Evolutionary conservation across 1,140 invertebrate species (phyloP).

Genomic region (Dendrolimus kikuchii): DNA sequence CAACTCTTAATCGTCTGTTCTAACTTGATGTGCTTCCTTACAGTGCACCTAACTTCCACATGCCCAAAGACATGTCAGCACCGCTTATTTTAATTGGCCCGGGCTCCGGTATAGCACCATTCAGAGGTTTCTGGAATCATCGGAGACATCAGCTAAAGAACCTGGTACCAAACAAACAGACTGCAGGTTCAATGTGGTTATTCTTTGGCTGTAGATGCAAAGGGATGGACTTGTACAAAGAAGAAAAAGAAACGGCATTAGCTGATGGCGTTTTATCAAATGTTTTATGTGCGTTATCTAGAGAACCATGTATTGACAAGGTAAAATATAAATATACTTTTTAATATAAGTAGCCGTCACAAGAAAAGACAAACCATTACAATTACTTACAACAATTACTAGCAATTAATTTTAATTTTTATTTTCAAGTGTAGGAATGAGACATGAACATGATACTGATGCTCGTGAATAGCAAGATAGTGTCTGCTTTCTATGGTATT

Average conservation of each 20-base stretch:
- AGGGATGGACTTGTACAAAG: constrained; percentile 87
- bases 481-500: no score
- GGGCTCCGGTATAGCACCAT: constrained; percentile 93
- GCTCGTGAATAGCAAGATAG: no score
- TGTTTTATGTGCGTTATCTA: constrained; percentile 88
- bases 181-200: constrained; percentile 82
- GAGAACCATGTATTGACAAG: constrained; percentile 85
- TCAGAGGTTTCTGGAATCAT: constrained; percentile 95
- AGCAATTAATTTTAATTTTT: no score
- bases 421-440: no score
- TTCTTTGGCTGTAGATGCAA: constrained; percentile 93
- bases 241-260: constrained; percentile 86
- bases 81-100: constrained; percentile 96
- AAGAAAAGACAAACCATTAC: no score
- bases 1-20: no score
- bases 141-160: constrained; percentile 47
- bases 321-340: constrained; percentile 63
- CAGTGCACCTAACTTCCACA: constrained; percentile 91
- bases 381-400: no score
- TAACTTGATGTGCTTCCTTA: constrained; percentile 27
- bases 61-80: constrained; percentile 85
- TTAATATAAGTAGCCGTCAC: neutral
- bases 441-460: no score
- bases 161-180: constrained; percentile 15
- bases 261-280: constrained; percentile 81